phyloP scores from a whole-genome alignment of 2,888 invertebrate species.

The Lasioglossum zephyrum region DNA sequence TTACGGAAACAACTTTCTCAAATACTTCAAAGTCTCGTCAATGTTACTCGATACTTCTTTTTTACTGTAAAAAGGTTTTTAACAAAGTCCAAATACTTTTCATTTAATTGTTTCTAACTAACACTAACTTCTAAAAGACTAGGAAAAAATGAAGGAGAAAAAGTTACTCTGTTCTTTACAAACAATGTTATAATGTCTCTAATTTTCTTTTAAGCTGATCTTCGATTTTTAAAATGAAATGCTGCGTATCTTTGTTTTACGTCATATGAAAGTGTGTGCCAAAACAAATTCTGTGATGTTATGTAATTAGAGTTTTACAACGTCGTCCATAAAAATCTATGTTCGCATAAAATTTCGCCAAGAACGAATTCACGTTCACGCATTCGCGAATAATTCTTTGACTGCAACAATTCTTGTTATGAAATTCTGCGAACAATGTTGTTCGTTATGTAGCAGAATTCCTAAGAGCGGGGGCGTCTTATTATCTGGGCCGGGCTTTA shows the following conservation, averaged over 20 bases:
- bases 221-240: too few relatives aligned
- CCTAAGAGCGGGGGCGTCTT: background rate
- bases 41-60: too few relatives aligned
- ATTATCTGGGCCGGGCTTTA: background rate
- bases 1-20: background rate
- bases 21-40: background rate
- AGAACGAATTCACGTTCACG: background rate
- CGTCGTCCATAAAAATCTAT: background rate
- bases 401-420: background rate
- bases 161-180: too few relatives aligned
- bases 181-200: too few relatives aligned
- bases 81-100: too few relatives aligned
- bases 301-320: background rate
- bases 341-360: background rate
- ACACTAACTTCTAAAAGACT: too few relatives aligned
- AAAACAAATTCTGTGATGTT: background rate
- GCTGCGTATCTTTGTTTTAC: too few relatives aligned
- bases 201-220: too few relatives aligned
- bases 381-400: background rate
- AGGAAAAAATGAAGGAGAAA: too few relatives aligned
- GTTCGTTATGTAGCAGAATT: background rate
- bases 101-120: too few relatives aligned
- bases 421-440: background rate
- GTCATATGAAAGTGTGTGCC: too few relatives aligned
- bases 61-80: too few relatives aligned